These are phyloP conservation scores for Columba livia DNA, from an alignment of 2,113 vertebrate genomes.

Conservation along the genomic window DNA sequence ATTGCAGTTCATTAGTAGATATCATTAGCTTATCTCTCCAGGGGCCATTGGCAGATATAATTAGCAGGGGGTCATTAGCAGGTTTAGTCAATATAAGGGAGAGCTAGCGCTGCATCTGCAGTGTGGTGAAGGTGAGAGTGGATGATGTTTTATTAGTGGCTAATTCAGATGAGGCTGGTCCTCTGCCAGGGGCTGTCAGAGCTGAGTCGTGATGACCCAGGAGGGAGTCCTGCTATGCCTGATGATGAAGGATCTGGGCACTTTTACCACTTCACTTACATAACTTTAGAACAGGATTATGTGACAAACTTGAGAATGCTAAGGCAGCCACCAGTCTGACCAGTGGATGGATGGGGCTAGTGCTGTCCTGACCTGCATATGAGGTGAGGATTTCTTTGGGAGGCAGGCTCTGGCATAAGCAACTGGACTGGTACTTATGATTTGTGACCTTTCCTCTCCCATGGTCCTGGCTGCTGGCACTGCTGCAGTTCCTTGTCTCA, in stretches of 20 bases:
- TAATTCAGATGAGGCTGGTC: neutral
- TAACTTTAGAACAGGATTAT: neutral
- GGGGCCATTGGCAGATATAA: constrained; percentile 29
- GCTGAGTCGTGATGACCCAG: neutral
- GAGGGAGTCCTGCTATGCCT: neutral
- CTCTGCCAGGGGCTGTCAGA: neutral
- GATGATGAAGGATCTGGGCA: neutral
- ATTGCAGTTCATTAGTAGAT: neutral
- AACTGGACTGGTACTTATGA: neutral
- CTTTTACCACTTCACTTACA: neutral
- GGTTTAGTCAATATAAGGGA: neutral
- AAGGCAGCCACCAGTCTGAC: neutral
- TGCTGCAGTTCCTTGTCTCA: neutral
- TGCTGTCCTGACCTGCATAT: accelerated
- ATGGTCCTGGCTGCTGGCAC: neutral
- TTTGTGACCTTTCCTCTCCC: neutral
- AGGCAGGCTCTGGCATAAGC: neutral
- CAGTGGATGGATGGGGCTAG: neutral
- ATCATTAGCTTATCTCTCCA: constrained; percentile 42
- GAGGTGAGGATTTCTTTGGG: neutral
- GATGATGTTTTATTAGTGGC: neutral
- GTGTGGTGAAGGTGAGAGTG: neutral
- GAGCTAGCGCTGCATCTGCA: neutral
- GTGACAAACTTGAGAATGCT: neutral
- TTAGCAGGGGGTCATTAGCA: constrained; percentile 48